Evolutionary conservation across 2,888 invertebrate genomes (phyloP).

Genomic region (Drosophila neonasuta): DNA sequence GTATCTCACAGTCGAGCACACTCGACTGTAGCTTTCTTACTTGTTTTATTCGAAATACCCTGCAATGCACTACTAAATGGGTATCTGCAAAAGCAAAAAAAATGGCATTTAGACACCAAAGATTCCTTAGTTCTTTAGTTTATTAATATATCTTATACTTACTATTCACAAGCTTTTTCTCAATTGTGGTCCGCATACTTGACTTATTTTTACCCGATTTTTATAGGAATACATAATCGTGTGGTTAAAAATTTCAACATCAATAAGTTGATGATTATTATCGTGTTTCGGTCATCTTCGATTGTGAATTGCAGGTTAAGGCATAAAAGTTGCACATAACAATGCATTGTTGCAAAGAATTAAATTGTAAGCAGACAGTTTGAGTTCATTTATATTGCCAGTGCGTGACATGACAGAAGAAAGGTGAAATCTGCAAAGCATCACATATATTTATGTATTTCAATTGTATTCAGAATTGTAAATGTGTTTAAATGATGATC

Average conservation of each 20-base stretch:
- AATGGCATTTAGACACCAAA: too few relatives aligned
- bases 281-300: conserved; percentile 41
- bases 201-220: conserved; percentile 29
- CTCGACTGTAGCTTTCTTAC: too few relatives aligned
- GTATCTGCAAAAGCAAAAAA: too few relatives aligned
- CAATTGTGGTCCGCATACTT: not conserved
- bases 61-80: not conserved
- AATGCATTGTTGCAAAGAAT: conserved; percentile 19
- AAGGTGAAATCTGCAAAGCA: conserved; percentile 5
- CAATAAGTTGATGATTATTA: conserved; percentile 65
- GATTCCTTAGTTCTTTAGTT: too few relatives aligned
- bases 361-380: conserved; percentile 32
- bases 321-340: conserved; percentile 26
- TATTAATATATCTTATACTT: too few relatives aligned
- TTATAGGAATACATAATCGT: not conserved
- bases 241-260: conserved; percentile 32
- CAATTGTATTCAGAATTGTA: too few relatives aligned
- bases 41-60: conserved; percentile 18
- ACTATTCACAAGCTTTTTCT: too few relatives aligned
- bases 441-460: not conserved
- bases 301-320: conserved; percentile 39
- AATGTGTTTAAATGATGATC: too few relatives aligned
- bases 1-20: too few relatives aligned
- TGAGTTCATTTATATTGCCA: conserved; percentile 26
- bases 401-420: conserved; percentile 9